phyloP scores from a whole-genome alignment of 2,888 invertebrate species.

The Sphinx pinastri region DNA sequence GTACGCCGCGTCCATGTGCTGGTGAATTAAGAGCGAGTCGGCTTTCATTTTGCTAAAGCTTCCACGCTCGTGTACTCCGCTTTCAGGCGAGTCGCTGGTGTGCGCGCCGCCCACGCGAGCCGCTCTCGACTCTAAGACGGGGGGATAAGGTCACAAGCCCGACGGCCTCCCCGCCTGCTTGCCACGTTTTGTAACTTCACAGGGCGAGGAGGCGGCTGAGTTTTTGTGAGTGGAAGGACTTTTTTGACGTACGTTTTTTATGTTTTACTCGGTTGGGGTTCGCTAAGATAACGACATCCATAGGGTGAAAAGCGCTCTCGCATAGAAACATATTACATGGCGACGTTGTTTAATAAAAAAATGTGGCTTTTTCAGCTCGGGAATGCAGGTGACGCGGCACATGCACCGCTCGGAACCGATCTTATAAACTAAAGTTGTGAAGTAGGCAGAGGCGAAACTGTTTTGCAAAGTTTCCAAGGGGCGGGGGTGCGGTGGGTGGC shows the following conservation, averaged over 20 bases:
- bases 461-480: constrained; percentile 65
- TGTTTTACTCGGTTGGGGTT: constrained; percentile 82
- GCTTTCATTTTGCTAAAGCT: constrained; percentile 84
- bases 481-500: constrained; percentile 68
- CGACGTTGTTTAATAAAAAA: background rate
- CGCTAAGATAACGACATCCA: constrained; percentile 80
- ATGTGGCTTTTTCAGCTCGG: background rate
- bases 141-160: constrained; percentile 66
- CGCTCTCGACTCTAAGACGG: constrained; percentile 67
- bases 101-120: constrained; percentile 56
- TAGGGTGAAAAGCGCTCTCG: constrained; percentile 68
- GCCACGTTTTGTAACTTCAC: constrained; percentile 79
- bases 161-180: constrained; percentile 58
- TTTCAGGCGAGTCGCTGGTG: constrained; percentile 71
- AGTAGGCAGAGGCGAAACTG: constrained; percentile 58
- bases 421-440: constrained; percentile 29
- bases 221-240: constrained; percentile 82
- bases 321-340: constrained; percentile 49
- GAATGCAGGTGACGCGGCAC: constrained; percentile 1
- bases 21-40: constrained; percentile 84
- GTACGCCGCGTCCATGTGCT: constrained; percentile 71
- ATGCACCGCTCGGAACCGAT: constrained; percentile 2
- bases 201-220: constrained; percentile 76
- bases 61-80: constrained; percentile 81
- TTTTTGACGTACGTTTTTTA: constrained; percentile 84